phyloP scores from a whole-genome alignment of 2,113 vertebrate species.

The Vulpes lagopus region DNA sequence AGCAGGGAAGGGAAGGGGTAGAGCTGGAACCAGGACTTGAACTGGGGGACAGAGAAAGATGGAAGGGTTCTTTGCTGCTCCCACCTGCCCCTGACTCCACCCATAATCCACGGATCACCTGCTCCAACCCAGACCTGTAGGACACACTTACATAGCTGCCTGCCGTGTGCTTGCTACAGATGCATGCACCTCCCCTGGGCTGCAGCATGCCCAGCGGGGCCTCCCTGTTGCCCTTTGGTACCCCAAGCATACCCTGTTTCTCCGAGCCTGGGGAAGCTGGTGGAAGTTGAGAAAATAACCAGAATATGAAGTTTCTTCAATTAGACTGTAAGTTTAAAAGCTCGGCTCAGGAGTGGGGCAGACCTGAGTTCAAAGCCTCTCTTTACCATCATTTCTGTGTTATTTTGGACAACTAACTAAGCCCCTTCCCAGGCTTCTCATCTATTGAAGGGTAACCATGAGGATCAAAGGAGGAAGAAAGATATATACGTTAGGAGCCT shows the following conservation, averaged over 20 bases:
- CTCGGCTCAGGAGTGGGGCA: not conserved
- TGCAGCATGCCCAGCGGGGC: not conserved
- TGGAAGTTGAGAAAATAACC: not conserved
- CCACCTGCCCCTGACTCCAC: not conserved
- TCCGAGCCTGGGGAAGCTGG: not conserved
- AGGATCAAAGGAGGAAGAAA: not conserved
- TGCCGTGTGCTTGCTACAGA: rapidly evolving
- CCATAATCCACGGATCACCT: not conserved
- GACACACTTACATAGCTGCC: not conserved
- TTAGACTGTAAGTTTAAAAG: not conserved
- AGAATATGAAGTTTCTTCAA: not conserved
- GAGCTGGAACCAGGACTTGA: not conserved
- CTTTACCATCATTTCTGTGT: rapidly evolving
- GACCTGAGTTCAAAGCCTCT: not conserved
- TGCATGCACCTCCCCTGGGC: not conserved
- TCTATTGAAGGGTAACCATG: not conserved
- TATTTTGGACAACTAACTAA: not conserved
- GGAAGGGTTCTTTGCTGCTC: not conserved
- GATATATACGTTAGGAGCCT: rapidly evolving
- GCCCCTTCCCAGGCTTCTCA: not conserved
- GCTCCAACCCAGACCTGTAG: not conserved
- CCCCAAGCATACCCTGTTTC: not conserved
- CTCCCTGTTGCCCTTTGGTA: not conserved
- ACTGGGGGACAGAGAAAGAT: not conserved
- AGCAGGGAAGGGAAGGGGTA: not conserved